Conservation (phyloP, 2,113 vertebrate species). For the Pitta sordida region DNA sequence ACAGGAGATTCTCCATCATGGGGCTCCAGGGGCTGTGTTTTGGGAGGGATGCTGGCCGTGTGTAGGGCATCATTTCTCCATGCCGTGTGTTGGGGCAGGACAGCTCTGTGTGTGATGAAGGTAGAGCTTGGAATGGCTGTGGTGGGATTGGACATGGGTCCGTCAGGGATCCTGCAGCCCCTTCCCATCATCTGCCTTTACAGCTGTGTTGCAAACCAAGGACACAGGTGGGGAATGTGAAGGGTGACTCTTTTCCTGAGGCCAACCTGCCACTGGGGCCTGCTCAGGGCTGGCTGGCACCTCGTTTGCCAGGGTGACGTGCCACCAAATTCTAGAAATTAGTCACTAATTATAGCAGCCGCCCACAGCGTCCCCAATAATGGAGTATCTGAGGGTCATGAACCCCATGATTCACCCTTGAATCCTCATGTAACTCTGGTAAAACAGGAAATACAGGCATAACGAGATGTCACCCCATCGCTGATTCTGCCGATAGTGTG, state of each 20-base stretch:
- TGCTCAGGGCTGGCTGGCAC: rapidly evolving
- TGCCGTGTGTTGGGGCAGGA: neutral
- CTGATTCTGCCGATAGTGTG: neutral
- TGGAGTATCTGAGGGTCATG: neutral
- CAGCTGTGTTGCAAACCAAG: neutral
- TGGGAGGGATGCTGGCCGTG: rapidly evolving
- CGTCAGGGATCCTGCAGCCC: neutral
- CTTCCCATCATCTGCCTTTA: neutral
- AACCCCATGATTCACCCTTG: neutral
- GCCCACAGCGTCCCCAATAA: neutral
- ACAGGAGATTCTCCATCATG: rapidly evolving
- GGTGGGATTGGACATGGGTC: neutral
- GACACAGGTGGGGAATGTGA: rapidly evolving
- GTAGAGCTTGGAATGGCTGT: neutral
- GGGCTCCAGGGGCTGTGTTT: neutral
- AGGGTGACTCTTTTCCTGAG: neutral
- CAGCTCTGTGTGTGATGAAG: neutral
- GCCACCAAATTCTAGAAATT: neutral
- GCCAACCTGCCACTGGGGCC: rapidly evolving
- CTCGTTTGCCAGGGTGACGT: neutral
- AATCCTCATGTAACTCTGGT: neutral
- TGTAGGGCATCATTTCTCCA: rapidly evolving
- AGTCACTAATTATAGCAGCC: constrained; percentile 34
- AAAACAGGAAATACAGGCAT: constrained; percentile 25
- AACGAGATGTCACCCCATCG: rapidly evolving